A percentile compares a stretch with the other conserved stretches of the same genome.
Conservation (phyloP, 2,797 vertebrate species). For the Tapera naevia region DNA sequence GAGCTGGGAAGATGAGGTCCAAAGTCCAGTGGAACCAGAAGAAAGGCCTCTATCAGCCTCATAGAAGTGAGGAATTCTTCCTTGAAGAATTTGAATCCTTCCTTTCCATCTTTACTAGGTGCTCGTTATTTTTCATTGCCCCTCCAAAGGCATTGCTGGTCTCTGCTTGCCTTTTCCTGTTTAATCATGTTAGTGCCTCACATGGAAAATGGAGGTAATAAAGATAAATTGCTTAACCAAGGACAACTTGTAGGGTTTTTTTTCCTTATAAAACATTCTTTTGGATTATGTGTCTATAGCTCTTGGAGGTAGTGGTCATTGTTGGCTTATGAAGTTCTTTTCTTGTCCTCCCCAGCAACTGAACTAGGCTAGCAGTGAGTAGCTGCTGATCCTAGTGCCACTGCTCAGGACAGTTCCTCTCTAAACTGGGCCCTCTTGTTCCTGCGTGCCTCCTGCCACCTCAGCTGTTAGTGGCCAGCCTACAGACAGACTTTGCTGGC, state of each 20-base stretch:
- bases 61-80: background rate
- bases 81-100: background rate
- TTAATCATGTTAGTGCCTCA: background rate
- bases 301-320: background rate
- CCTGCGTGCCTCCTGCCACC: background rate
- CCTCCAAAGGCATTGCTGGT: background rate
- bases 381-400: background rate
- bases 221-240: background rate
- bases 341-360: background rate
- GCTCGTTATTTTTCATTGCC: background rate
- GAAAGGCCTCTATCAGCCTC: background rate
- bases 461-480: background rate
- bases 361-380: background rate
- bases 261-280: background rate
- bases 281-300: background rate
- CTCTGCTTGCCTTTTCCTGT: background rate
- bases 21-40: background rate
- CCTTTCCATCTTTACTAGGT: background rate
- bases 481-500: background rate
- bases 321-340: background rate
- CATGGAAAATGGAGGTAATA: background rate
- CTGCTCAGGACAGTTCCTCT: background rate
- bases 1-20: background rate
- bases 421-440: background rate
- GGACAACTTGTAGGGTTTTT: background rate